Base-by-base conservation (phyloP, 1,140 invertebrate species). In the Heliothis subflexa region DNA sequence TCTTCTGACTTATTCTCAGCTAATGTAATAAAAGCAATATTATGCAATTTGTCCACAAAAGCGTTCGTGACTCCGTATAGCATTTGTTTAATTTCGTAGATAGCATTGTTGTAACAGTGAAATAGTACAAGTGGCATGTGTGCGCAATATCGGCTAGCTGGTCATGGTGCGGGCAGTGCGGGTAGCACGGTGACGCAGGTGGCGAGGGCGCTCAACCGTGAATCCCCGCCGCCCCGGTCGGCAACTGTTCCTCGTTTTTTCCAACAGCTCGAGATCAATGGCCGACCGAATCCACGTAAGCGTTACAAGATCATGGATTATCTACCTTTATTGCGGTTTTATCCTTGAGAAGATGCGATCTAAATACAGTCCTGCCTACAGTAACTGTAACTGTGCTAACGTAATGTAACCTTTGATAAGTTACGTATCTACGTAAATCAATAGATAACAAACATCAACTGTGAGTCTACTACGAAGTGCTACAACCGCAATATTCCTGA, bases 241-340 rank as follows among this genome's bases (percentile, higher is more conserved):
- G 89, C 91, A 92, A 92, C 90, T 92, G 91, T 90, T 93, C 86
- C 89, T 78, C 84, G 88, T 89, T 80, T 88, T 92, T 91, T 89
- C 80, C 81, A 80, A 85, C 81, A 76, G 79, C 75, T 72, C 80
- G 84, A 94, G 91, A 89, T 84, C 87, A 92, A 89, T 81, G 88
- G 83, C 92, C 91, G 86, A 64, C 77, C 11, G 78, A 84, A 83
- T 81, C 74, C 78, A 83, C 79, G 82, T 81, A 83, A 79, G 59
- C 47, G 52, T 76, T 45, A 57, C 55, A 77, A 66, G 62, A 77
- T 77, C 74, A 77, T 52, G 74, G 62, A 55, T 68, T 68, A 77
- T 66, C 62, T 47, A 33, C 52, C 25, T 66, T 68, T 57, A 81
- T 82, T 70, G 57, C 71, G 55, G 47, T 81, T 78, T 83, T 70